Evolutionary conservation across 2,888 invertebrate genomes (phyloP), one percentile per base, ranked within the genome.

Genomic region (Furcula furcula): DNA sequence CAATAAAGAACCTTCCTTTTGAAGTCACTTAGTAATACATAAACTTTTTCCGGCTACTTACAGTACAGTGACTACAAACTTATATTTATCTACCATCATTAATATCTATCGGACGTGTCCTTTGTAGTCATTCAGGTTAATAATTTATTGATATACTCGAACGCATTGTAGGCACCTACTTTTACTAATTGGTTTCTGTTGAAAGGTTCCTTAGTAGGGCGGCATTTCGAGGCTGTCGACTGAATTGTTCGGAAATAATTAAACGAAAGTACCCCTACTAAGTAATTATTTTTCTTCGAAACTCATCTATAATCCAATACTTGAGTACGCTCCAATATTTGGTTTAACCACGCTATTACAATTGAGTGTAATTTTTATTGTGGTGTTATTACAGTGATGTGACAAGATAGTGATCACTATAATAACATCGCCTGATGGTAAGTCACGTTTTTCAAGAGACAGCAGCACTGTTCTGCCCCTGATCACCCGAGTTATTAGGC

Each of bases 111-210:
- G 32, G 46, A 42, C 46, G 36, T 48, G 42, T 53, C 46, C 58
- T 61, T 68, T 70, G 61, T 65, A 55, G 55, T 52, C 39, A 29
- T 40, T 40, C 45, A 40, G 50, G 64, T 58, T 65, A 59, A 63
- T 70, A 67, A 65, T 67, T 70, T 66, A 73, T 73, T 64, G 69
- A 73, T 66, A 51, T 41, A 40, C 52, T 33, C 36, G 39, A 52
- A 58, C 53, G 60, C 50, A 60, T 64, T 66, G 71, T 60, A 61
- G 53, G 53, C 60, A 59, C 62, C 68, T 73, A 71, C 69, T 73
- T 69, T 65, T 63, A 60, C 67, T 77, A 78, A 79, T 79, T 77
- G 77, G 70, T 74, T 67, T 51, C 43, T 56, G 60, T 28, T 64
- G 66, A 76, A 73, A 74, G 69, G 68, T 65, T 64, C 66, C 64